phyloP scores from a whole-genome alignment of 2,113 vertebrate species.

The Cyprinus carpio region DNA sequence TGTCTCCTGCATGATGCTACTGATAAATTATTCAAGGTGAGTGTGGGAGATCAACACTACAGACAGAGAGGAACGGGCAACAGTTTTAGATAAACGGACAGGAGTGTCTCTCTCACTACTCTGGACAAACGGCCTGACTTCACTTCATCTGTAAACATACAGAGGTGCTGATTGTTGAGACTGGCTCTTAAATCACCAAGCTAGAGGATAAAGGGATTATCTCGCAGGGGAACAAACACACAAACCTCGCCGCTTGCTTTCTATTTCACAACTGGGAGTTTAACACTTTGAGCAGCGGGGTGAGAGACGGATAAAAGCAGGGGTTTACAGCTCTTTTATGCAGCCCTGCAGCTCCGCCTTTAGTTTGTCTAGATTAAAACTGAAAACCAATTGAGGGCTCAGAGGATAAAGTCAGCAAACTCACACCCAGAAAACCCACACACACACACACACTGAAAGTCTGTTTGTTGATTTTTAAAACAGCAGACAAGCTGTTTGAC shows the following conservation, averaged over 20 bases:
- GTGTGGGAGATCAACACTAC: background rate
- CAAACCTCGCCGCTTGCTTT: background rate
- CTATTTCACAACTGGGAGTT: slow-evolving; percentile 20
- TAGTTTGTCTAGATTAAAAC: slow-evolving; percentile 29
- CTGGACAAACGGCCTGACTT: slow-evolving; percentile 9
- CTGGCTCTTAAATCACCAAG: slow-evolving; percentile 35
- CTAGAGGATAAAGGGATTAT: slow-evolving; percentile 60
- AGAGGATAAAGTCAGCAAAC: background rate
- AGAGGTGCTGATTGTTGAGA: slow-evolving; percentile 15
- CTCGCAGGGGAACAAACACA: slow-evolving; percentile 16
- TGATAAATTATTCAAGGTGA: slow-evolving; percentile 30
- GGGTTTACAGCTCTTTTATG: slow-evolving; percentile 36
- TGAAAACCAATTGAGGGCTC: slow-evolving; percentile 1
- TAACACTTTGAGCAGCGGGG: slow-evolving; percentile 26
- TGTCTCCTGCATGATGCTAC: background rate
- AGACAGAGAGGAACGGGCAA: background rate
- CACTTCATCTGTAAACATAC: slow-evolving; percentile 21
- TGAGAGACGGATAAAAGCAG: slow-evolving; percentile 26
- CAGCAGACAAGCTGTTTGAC: background rate
- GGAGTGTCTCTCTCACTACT: background rate
- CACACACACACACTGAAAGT: background rate
- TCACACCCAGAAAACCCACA: background rate
- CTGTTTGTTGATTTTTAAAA: background rate
- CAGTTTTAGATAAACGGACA: background rate
- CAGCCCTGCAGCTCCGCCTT: slow-evolving; percentile 43